phyloP scores from a whole-genome alignment of 2,113 vertebrate genomes.

The Amblyopsis rosae region DNA sequence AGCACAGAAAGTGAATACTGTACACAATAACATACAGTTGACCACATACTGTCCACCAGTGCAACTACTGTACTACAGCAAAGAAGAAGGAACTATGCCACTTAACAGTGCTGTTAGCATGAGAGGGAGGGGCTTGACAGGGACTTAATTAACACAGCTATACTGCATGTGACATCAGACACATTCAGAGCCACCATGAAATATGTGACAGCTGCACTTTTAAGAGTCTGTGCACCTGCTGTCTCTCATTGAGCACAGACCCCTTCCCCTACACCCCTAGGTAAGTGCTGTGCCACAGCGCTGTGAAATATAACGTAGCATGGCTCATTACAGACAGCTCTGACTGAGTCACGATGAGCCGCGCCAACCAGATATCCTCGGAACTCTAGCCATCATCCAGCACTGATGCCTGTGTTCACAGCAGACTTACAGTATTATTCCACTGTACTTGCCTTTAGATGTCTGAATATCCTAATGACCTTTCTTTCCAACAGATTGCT shows the following conservation, averaged over 20 bases:
- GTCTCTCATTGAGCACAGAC: slow-evolving; percentile 14
- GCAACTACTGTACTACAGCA: too few relatives aligned
- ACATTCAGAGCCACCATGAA: not conserved
- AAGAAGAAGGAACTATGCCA: too few relatives aligned
- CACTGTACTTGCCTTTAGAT: too few relatives aligned
- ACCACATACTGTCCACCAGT: too few relatives aligned
- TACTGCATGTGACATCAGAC: not conserved
- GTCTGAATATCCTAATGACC: too few relatives aligned
- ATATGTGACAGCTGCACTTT: slow-evolving; percentile 4
- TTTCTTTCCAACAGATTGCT: too few relatives aligned
- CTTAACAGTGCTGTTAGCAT: too few relatives aligned
- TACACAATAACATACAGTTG: too few relatives aligned
- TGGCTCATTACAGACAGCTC: slow-evolving; percentile 53
- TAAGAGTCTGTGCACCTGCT: slow-evolving; percentile 23
- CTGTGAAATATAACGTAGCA: slow-evolving; percentile 44
- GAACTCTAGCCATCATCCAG: slow-evolving; percentile 8
- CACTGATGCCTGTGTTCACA: not conserved
- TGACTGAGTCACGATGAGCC: slow-evolving; percentile 19
- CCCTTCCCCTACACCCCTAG: not conserved
- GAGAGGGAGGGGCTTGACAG: too few relatives aligned
- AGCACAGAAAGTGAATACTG: too few relatives aligned
- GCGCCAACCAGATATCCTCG: slow-evolving; percentile 14
- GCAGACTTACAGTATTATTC: not conserved
- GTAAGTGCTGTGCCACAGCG: slow-evolving; percentile 11
- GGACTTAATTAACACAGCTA: slow-evolving; percentile 1